A percentile compares a stretch with the other conserved stretches of the same genome.
Conservation (phyloP, 2,797 vertebrate species). For the Glossophaga mutica region DNA sequence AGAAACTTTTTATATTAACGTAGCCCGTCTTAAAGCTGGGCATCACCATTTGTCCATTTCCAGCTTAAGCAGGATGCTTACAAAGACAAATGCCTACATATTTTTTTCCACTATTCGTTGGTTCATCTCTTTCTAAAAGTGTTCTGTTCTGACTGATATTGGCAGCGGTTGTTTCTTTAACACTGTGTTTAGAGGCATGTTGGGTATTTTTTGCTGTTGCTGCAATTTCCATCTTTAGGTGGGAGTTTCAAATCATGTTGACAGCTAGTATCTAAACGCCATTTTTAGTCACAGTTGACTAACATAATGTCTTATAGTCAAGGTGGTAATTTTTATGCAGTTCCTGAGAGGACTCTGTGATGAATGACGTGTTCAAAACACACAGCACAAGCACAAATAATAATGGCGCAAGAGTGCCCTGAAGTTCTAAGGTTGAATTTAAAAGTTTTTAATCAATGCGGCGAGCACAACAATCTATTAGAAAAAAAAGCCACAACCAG, state of each 20-base stretch:
- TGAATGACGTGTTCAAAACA: constrained; percentile 4
- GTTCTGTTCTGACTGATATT: not conserved
- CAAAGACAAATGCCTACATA: not conserved
- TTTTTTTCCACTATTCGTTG: not conserved
- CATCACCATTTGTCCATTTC: not conserved
- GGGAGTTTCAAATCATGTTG: constrained; percentile 20
- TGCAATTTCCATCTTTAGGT: constrained; percentile 14
- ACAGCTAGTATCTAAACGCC: constrained; percentile 47
- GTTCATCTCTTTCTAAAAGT: constrained; percentile 5
- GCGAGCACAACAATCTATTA: not conserved
- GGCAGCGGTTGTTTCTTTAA: not conserved
- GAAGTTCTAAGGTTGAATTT: not conserved
- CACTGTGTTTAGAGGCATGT: not conserved
- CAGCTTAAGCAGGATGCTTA: not conserved
- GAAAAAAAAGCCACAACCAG: not conserved
- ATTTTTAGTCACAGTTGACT: constrained; percentile 27
- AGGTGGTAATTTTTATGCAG: constrained; percentile 34
- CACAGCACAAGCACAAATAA: not conserved
- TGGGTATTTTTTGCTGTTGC: constrained; percentile 15
- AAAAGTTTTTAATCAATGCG: not conserved
- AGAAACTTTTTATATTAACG: not conserved
- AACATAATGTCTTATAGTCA: not conserved
- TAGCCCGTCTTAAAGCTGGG: not conserved
- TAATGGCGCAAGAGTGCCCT: not conserved
- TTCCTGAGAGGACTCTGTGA: not conserved